A percentile compares a stretch with the other conserved stretches of the same genome.
phyloP scores from a whole-genome alignment of 1,140 invertebrate genomes.

The Drosophila takahashii region DNA sequence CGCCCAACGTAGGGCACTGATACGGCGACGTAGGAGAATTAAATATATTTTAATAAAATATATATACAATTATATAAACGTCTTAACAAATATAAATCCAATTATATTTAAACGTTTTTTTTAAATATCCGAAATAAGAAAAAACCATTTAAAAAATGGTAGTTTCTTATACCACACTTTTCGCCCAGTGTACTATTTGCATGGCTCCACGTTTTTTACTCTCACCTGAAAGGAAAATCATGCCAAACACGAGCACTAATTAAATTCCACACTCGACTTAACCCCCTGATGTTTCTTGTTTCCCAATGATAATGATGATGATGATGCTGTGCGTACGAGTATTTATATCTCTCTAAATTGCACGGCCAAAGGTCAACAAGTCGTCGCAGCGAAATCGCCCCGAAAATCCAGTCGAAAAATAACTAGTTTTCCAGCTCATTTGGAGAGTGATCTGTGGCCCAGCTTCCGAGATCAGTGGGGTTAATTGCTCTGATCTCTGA shows the following conservation, averaged over 20 bases:
- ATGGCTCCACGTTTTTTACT: slow-evolving; percentile 24
- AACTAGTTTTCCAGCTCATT: slow-evolving; percentile 56
- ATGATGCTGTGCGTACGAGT: slow-evolving; percentile 30
- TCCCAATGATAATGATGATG: neutral
- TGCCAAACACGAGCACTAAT: slow-evolving; percentile 22
- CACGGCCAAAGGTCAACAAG: slow-evolving; percentile 32
- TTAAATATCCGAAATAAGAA: no score
- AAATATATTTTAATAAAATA: no score
- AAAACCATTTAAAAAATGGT: no score
- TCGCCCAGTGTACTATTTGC: slow-evolving; percentile 12
- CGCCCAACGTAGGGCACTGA: no score
- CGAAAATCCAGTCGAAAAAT: slow-evolving; percentile 36
- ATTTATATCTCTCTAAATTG: slow-evolving; percentile 18
- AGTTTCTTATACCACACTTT: neutral
- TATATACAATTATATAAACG: no score
- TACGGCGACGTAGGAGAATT: no score
- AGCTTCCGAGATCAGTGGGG: slow-evolving; percentile 59
- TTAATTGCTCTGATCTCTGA: slow-evolving; percentile 44
- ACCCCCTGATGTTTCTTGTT: slow-evolving; percentile 6
- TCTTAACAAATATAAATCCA: no score
- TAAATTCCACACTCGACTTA: slow-evolving; percentile 31
- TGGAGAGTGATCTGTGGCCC: slow-evolving; percentile 9
- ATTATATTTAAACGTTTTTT: neutral
- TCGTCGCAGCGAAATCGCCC: slow-evolving; percentile 9
- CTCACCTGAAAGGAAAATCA: slow-evolving; percentile 19